Percentiles rank a stretch among this genome's conserved stretches.
These are phyloP conservation scores for Alcedo atthis DNA, from an alignment of 2,797 vertebrate genomes.

Conservation along the genomic window DNA sequence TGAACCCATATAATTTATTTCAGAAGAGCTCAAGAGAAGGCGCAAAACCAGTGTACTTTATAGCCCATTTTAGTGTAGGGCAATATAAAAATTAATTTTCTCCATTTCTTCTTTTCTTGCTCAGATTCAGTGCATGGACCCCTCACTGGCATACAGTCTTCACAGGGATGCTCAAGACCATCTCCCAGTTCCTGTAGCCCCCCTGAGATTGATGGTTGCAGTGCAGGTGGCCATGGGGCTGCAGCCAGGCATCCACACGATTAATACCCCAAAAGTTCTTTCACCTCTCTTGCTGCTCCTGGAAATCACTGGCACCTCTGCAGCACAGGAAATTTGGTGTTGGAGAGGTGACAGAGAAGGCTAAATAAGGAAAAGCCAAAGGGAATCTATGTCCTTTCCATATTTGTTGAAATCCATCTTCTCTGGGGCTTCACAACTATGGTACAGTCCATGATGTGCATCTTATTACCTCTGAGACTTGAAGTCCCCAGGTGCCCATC, in stretches of 20 bases:
- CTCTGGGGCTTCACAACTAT: not conserved
- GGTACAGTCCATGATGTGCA: not conserved
- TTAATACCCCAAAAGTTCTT: not conserved
- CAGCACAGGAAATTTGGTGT: not conserved
- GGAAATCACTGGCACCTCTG: not conserved
- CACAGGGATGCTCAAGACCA: not conserved
- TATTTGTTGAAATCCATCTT: not conserved
- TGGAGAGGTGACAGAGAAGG: not conserved
- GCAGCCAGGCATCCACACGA: not conserved
- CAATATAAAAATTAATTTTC: not conserved
- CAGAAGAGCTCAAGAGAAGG: not conserved
- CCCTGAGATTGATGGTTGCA: not conserved
- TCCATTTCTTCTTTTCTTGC: not conserved
- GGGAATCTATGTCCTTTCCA: not conserved
- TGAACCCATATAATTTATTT: not conserved
- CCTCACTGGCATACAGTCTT: fast-evolving
- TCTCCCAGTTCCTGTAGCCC: not conserved
- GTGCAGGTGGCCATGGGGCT: not conserved
- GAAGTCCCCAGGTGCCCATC: not conserved
- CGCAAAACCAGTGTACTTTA: not conserved
- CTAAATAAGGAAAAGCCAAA: not conserved
- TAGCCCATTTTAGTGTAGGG: not conserved
- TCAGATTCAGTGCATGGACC: not conserved
- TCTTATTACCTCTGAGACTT: not conserved
- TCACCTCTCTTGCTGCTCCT: not conserved